These are phyloP conservation scores for Drosophila seclusa DNA, from an alignment of 2,888 invertebrate genomes.

Conservation along the genomic window DNA sequence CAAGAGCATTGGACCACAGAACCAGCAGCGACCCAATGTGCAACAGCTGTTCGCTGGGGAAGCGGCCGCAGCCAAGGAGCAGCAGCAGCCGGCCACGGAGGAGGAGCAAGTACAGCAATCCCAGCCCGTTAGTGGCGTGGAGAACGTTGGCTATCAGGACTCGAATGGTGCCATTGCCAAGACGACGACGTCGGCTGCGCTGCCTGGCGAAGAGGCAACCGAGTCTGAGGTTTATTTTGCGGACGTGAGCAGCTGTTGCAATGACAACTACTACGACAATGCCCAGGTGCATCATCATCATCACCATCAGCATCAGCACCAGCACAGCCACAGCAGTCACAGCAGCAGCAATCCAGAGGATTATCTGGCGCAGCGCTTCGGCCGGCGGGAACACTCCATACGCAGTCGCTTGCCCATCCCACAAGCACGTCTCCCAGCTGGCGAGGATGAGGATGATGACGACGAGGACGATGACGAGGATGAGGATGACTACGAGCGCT, in stretches of 20 bases:
- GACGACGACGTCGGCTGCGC: conserved; percentile 29
- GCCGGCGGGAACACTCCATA: conserved; percentile 87
- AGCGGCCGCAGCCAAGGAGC: conserved; percentile 43
- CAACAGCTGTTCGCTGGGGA: conserved; percentile 84
- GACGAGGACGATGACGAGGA: conserved; percentile 83
- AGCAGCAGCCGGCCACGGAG: conserved; percentile 13
- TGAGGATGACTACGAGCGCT: conserved; percentile 83
- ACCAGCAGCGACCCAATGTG: conserved; percentile 84
- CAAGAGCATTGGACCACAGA: conserved; percentile 84
- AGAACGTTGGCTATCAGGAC: conserved; percentile 90
- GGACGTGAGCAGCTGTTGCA: conserved; percentile 93
- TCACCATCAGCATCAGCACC: conserved; percentile 70
- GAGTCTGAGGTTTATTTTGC: conserved; percentile 95
- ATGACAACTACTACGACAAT: conserved; percentile 85
- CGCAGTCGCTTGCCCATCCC: conserved; percentile 87
- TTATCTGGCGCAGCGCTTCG: conserved; percentile 87
- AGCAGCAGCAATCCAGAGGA: conserved; percentile 85
- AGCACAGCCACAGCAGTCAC: conserved; percentile 71
- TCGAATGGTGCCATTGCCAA: conserved; percentile 72
- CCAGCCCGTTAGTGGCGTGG: conserved; percentile 86
- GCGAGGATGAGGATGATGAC: conserved; percentile 81
- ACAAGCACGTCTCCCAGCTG: conserved; percentile 74
- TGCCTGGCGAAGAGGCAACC: conserved; percentile 86
- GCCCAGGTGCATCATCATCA: conserved; percentile 65
- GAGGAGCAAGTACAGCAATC: conserved; percentile 15